These are phyloP conservation scores for Anastrepha obliqua DNA, from an alignment of 1,140 invertebrate genomes.

Conservation along the genomic window DNA sequence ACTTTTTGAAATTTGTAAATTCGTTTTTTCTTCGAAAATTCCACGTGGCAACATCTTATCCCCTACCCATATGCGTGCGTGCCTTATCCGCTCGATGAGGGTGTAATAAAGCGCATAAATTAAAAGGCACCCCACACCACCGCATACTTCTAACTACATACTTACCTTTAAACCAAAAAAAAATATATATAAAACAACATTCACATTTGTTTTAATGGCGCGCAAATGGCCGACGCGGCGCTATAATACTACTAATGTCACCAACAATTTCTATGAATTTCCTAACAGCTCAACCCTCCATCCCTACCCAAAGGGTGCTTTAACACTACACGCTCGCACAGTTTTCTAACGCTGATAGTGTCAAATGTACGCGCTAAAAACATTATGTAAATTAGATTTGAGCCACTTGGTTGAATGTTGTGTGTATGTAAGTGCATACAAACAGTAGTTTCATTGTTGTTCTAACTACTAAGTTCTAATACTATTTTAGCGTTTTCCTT, in stretches of 20 bases:
- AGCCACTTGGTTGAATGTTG: constrained; percentile 19
- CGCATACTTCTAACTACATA: neutral
- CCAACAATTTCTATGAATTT: constrained; percentile 40
- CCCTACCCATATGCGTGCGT: no score
- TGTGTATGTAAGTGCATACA: neutral
- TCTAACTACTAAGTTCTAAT: neutral
- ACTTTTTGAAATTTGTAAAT: no score
- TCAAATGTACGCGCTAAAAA: constrained; percentile 58
- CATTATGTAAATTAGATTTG: constrained; percentile 58
- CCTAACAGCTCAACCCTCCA: constrained; percentile 1
- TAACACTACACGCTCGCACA: constrained; percentile 20
- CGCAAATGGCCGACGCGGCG: constrained; percentile 53
- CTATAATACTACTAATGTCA: constrained; percentile 49
- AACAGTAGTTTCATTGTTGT: neutral
- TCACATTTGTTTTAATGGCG: constrained; percentile 46
- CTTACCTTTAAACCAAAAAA: neutral
- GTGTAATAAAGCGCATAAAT: constrained; percentile 54
- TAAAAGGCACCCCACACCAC: constrained; percentile 23
- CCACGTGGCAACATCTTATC: neutral
- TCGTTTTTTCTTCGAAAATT: no score
- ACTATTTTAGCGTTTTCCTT: neutral
- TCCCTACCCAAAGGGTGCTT: neutral
- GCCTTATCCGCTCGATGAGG: neutral
- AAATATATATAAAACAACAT: neutral
- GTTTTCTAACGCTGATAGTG: constrained; percentile 55